Conservation (phyloP, 2,797 vertebrate genomes). For the Capromys pilorides region DNA sequence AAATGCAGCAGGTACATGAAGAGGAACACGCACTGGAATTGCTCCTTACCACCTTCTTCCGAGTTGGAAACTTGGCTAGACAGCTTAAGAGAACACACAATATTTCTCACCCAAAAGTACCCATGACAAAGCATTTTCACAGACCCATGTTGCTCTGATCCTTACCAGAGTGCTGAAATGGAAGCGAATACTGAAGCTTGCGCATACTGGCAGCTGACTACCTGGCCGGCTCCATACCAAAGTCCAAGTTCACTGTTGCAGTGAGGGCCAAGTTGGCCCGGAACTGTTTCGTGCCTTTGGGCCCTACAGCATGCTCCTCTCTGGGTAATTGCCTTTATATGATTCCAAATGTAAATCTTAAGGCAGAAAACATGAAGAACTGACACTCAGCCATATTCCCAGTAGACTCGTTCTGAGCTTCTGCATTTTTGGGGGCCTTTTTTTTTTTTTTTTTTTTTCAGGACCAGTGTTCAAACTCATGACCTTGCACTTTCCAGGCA, state of each 20-base stretch:
- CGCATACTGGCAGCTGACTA: background rate
- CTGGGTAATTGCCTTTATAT: background rate
- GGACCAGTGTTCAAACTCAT: too few species aligned
- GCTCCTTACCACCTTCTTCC: background rate
- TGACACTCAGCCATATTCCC: background rate
- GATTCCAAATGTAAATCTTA: background rate
- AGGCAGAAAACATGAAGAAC: background rate
- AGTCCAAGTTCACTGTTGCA: background rate
- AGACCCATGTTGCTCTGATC: background rate
- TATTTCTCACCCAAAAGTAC: conserved; percentile 11
- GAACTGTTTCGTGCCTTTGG: background rate
- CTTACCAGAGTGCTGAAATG: background rate
- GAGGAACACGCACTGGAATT: background rate
- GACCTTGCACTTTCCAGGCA: too few species aligned
- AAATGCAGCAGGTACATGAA: background rate
- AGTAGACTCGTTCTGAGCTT: background rate
- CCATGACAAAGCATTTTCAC: background rate
- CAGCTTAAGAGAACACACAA: background rate
- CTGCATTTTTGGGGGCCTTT: too few species aligned
- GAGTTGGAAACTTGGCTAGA: background rate
- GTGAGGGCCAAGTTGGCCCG: background rate
- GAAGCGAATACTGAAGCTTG: background rate
- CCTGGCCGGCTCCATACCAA: background rate
- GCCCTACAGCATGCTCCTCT: background rate
- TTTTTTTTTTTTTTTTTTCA: too few species aligned